A percentile compares a stretch with the other conserved stretches of the same genome.
Conservation (phyloP, 2,888 invertebrate genomes). For the Camponotus fellah region DNA sequence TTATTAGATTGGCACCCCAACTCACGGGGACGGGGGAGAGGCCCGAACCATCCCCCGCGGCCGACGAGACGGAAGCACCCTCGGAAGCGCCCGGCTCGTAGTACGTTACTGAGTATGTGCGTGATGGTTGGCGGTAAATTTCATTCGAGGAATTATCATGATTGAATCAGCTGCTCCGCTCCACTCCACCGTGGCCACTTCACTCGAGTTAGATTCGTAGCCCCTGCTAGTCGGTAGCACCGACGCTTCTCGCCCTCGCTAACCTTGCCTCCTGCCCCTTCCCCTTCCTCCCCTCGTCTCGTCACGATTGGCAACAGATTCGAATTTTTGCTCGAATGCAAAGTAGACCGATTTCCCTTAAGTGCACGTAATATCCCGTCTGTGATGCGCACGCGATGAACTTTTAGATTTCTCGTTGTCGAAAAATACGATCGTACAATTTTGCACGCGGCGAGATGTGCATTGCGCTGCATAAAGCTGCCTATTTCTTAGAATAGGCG, state of each 20-base stretch:
- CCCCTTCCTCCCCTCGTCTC: conserved; percentile 7
- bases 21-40: conserved; percentile 56
- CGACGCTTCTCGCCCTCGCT: conserved; percentile 34
- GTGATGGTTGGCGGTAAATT: conserved; percentile 85
- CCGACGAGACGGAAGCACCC: conserved; percentile 66
- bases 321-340: conserved; percentile 69
- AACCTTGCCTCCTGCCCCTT: conserved; percentile 25
- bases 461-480: not conserved
- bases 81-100: conserved; percentile 58
- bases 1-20: conserved; percentile 86
- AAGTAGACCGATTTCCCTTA: conserved; percentile 54
- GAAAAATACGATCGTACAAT: not conserved
- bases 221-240: conserved; percentile 27
- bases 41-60: conserved; percentile 74
- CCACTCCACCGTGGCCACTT: conserved; percentile 74
- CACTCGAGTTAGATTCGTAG: conserved; percentile 73
- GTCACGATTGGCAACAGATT: conserved; percentile 43
- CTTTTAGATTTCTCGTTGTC: not conserved
- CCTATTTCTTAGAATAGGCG: not conserved
- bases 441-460: not conserved
- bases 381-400: conserved; percentile 19
- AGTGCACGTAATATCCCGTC: conserved; percentile 16
- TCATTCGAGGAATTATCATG: conserved; percentile 86
- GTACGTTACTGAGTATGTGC: conserved; percentile 78
- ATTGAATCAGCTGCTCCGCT: conserved; percentile 84